Conservation (phyloP, 2,113 vertebrate genomes). For the Chroicocephalus ridibundus region DNA sequence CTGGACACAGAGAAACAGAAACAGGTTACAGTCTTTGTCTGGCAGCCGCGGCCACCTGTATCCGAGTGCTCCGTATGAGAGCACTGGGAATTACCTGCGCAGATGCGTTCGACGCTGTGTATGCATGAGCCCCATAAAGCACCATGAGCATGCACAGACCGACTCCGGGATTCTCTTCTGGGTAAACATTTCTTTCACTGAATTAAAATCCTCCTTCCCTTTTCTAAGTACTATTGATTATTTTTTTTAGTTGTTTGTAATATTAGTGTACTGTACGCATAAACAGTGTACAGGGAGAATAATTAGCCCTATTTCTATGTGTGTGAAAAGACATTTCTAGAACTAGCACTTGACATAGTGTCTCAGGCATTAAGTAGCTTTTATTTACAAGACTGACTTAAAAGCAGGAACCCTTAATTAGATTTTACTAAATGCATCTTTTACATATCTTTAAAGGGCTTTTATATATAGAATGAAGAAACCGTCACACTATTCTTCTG, state of each 20-base stretch:
- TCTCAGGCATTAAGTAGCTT: background rate
- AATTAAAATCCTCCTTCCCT: background rate
- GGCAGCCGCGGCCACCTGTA: background rate
- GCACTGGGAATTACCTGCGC: background rate
- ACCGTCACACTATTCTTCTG: too few relatives aligned
- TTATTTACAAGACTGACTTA: background rate
- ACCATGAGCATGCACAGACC: accelerated
- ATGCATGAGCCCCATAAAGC: too few relatives aligned
- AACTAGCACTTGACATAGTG: background rate
- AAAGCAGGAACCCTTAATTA: background rate
- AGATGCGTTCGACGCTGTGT: accelerated
- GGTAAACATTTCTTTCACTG: background rate
- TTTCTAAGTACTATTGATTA: background rate
- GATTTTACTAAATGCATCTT: background rate
- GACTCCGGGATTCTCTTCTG: background rate
- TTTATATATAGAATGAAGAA: background rate
- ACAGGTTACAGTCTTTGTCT: background rate
- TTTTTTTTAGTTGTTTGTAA: background rate
- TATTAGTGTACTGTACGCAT: background rate
- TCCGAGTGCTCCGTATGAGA: accelerated
- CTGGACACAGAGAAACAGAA: too few relatives aligned
- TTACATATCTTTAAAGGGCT: background rate
- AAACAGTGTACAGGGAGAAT: background rate
- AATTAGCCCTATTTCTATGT: background rate
- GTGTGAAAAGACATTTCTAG: background rate